These are phyloP conservation scores for Phoeniculus purpureus DNA, from an alignment of 2,797 vertebrate species.

Conservation along the genomic window DNA sequence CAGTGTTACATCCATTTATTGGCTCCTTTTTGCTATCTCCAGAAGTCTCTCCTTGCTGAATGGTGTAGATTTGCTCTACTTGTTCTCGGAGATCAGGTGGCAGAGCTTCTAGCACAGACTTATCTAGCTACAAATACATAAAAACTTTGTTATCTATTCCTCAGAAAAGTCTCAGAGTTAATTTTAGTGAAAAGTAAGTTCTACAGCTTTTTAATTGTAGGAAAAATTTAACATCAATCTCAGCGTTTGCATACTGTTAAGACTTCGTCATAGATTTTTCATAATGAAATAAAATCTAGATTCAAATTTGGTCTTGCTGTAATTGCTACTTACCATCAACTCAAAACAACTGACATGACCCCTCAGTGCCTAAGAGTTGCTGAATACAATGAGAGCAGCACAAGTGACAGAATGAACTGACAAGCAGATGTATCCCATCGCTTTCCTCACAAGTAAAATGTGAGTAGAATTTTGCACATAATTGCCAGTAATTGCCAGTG, in stretches of 20 bases:
- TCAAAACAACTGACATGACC: not conserved
- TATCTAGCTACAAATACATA: slow-evolving; percentile 85
- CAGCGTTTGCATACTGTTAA: not conserved
- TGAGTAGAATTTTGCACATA: not conserved
- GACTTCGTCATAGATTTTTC: not conserved
- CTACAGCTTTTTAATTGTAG: not conserved
- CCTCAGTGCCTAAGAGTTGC: not conserved
- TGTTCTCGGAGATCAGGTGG: slow-evolving; percentile 91
- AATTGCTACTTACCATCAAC: not conserved
- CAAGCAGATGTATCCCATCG: not conserved
- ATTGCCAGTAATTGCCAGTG: not conserved
- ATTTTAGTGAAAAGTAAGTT: not conserved
- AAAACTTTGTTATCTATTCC: slow-evolving; percentile 5
- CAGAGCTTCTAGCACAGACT: slow-evolving; percentile 91
- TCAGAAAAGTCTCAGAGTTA: not conserved
- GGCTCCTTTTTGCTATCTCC: slow-evolving; percentile 72
- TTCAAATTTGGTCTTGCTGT: not conserved
- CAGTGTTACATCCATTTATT: slow-evolving; percentile 69
- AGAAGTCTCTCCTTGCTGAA: slow-evolving; percentile 73
- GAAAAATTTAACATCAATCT: not conserved
- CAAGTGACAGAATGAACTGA: not conserved
- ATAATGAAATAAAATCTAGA: not conserved
- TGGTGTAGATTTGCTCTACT: slow-evolving; percentile 85
- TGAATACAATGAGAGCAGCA: not conserved
- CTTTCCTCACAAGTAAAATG: not conserved